Evolutionary conservation across 2,113 vertebrate species (phyloP).

Genomic region (Cyphomyrus discorhynchus): DNA sequence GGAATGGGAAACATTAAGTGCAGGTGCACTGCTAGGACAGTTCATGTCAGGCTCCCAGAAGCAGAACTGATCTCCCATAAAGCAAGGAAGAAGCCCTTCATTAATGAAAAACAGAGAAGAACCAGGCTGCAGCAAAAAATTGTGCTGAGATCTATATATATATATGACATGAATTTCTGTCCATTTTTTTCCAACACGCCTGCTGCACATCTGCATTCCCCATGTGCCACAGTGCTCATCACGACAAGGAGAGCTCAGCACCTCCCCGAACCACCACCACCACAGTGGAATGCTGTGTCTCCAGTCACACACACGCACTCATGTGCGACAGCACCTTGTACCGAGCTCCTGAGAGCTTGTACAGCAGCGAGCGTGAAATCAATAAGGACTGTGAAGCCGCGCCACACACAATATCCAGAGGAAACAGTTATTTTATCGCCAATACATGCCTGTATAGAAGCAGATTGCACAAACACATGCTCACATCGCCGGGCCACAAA

Average conservation of each 20-base stretch:
- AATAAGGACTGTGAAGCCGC: neutral
- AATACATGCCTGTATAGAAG: neutral
- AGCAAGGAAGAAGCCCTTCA: too few species aligned
- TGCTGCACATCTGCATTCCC: too few species aligned
- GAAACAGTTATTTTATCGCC: slow-evolving; percentile 2
- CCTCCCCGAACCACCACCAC: too few species aligned
- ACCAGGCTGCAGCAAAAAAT: too few species aligned
- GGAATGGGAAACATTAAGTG: too few species aligned
- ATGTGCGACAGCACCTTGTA: neutral
- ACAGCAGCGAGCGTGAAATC: neutral
- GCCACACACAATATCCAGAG: neutral
- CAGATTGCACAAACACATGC: neutral
- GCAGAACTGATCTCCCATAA: too few species aligned
- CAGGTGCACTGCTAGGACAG: too few species aligned
- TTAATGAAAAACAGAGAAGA: too few species aligned
- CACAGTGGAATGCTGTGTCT: neutral
- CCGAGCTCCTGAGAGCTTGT: neutral
- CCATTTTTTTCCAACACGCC: neutral
- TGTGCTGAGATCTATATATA: too few species aligned
- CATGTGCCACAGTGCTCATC: neutral
- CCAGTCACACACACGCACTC: neutral
- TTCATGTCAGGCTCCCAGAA: too few species aligned
- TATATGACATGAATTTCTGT: neutral
- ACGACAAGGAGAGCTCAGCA: neutral
- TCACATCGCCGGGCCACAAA: neutral